Percentiles rank a stretch among this genome's conserved stretches.
phyloP scores from a whole-genome alignment of 2,888 invertebrate genomes.

The Tetropium fuscum region DNA sequence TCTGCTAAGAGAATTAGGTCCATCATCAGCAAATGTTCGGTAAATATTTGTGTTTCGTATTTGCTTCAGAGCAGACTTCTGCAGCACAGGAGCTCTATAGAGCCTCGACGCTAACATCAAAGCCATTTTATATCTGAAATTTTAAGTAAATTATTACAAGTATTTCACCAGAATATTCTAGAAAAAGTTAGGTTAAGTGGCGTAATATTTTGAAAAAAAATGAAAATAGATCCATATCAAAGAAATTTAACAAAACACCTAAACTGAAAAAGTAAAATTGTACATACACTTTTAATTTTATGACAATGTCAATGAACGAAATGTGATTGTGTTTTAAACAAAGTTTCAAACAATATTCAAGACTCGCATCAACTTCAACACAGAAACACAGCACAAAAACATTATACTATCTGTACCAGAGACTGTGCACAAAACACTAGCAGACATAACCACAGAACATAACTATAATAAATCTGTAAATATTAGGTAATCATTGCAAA shows the following conservation, averaged over 20 bases:
- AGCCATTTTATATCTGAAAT: constrained; percentile 52
- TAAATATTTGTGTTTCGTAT: constrained; percentile 53
- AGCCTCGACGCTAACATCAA: constrained; percentile 57
- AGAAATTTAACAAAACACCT: background rate
- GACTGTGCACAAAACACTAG: too few species aligned
- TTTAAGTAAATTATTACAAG: background rate
- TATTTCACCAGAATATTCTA: constrained; percentile 15
- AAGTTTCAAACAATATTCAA: too few species aligned
- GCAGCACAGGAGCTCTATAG: constrained; percentile 52
- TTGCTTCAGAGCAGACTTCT: constrained; percentile 61
- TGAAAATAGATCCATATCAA: too few species aligned
- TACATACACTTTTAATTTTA: constrained; percentile 33
- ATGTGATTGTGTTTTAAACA: constrained; percentile 2
- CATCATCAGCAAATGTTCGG: constrained; percentile 70
- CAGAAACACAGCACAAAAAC: too few species aligned
- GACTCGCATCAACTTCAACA: too few species aligned
- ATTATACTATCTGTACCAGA: too few species aligned
- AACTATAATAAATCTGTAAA: too few species aligned
- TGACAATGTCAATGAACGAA: constrained; percentile 13
- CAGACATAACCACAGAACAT: too few species aligned
- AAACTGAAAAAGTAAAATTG: constrained; percentile 1
- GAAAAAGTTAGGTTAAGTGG: constrained; percentile 36
- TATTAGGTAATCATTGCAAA: too few species aligned
- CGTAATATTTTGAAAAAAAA: constrained; percentile 42
- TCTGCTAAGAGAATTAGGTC: constrained; percentile 61